These are phyloP conservation scores for Xyrauchen texanus DNA, from an alignment of 2,113 vertebrate genomes.

Conservation along the genomic window DNA sequence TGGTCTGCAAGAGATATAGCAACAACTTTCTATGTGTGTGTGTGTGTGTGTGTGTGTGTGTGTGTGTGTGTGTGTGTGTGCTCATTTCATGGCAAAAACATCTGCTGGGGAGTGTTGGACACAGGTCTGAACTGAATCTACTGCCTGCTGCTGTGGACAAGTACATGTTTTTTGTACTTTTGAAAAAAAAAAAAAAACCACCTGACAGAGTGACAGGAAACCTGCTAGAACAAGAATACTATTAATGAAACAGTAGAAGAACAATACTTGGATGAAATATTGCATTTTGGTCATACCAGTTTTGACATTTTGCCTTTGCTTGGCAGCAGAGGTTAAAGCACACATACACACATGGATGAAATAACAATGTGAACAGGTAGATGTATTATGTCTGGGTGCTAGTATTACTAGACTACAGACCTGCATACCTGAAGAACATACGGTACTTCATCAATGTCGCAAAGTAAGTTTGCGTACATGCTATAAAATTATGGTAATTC, in stretches of 20 bases:
- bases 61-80: conserved; percentile 32
- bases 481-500: too few relatives aligned
- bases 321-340: too few relatives aligned
- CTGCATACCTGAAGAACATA: too few relatives aligned
- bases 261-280: too few relatives aligned
- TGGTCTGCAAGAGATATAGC: conserved; percentile 45
- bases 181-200: not conserved
- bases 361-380: too few relatives aligned
- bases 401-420: too few relatives aligned
- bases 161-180: conserved; percentile 15
- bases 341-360: not conserved
- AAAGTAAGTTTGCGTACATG: too few relatives aligned
- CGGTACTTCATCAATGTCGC: too few relatives aligned
- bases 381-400: too few relatives aligned
- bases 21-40: conserved; percentile 3
- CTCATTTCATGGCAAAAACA: not conserved
- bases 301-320: too few relatives aligned
- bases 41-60: not conserved
- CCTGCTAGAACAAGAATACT: conserved; percentile 1
- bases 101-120: conserved; percentile 37
- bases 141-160: conserved; percentile 19
- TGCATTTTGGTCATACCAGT: too few relatives aligned
- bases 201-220: conserved; percentile 24
- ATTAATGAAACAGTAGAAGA: too few relatives aligned
- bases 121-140: conserved; percentile 15